These are phyloP conservation scores for Psittacula derbiana DNA, from an alignment of 2,797 vertebrate genomes.

Conservation along the genomic window DNA sequence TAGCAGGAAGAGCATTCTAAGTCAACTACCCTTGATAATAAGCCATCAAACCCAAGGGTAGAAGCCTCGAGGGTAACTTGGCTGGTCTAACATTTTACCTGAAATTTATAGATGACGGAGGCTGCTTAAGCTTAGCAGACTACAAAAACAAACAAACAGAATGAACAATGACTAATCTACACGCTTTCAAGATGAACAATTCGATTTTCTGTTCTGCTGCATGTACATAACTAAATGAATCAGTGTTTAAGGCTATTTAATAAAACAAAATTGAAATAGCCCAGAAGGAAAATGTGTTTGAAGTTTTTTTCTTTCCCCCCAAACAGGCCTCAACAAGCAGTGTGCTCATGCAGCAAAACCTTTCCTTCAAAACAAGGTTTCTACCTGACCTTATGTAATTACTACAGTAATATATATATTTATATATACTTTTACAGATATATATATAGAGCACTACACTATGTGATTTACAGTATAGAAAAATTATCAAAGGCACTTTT, in stretches of 20 bases:
- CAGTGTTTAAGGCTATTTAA: not conserved
- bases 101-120: not conserved
- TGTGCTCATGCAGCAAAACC: not conserved
- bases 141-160: not conserved
- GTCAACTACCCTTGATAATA: fast-evolving
- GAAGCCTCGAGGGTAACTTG: fast-evolving
- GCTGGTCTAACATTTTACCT: not conserved
- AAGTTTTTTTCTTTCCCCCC: fast-evolving
- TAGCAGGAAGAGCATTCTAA: fast-evolving
- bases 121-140: not conserved
- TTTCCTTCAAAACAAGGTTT: not conserved
- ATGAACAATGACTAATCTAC: not conserved
- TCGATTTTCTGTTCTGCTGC: not conserved
- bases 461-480: not conserved
- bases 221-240: fast-evolving
- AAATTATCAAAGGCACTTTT: not conserved
- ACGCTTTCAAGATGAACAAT: not conserved
- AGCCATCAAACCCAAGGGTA: not conserved
- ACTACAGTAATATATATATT: not conserved
- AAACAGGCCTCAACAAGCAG: not conserved
- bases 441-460: not conserved
- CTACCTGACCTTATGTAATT: not conserved
- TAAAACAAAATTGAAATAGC: not conserved
- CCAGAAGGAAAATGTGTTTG: not conserved
- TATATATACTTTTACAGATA: too few relatives aligned